Base-by-base conservation (phyloP, 2,113 vertebrate species). In the Cheilinus undulatus region DNA sequence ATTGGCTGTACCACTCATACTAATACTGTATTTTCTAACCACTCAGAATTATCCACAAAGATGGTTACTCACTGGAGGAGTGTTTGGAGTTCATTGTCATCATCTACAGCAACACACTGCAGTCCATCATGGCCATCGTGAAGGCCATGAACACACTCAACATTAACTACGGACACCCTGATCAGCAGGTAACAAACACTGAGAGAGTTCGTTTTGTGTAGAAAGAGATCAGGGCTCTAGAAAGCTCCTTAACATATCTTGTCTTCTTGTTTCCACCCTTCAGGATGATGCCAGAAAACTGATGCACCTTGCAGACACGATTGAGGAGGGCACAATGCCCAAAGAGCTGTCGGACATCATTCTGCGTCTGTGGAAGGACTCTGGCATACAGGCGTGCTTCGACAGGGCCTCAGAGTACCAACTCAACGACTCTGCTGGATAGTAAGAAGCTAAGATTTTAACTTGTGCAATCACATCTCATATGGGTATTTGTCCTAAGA, bases 31-130 rank as follows among this genome's bases (percentile, higher is more conserved):
- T 71, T 36, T 58, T 62, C n/a, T 69, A 65, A n/a, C n/a, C n/a
- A n/a, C 13, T 38, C 86, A 99, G 97, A 93, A 99, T 99, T 91
- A 99, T 99, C 88, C 98, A 99, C 75, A 91, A 99, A 92, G 96
- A 99, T 0, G 98, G 98, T 86, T 99, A 99, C 88, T 97, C 98
- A 0, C 93, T 96, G 76, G 97, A 98, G 86, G 98, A 99, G 86
- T 96, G 95, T 76, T 79, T 99, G 80, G 97, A 97, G 92, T 99
- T 99, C 87, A 95, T 97, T 11, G 67, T 84, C 79, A 97, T 99
- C 91, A 99, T 99, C 90, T 98, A 99, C 88, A 96, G 97, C 90
- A 99, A 99, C 93, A 99, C 97, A 0, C 89, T 99, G 67, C 97
- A 98, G 93, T 99, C 97, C 59, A 98, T 98, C 73, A 92, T 99